phyloP scores from a whole-genome alignment of 2,797 vertebrate species.

The Parauchenoglanis punctatus region DNA sequence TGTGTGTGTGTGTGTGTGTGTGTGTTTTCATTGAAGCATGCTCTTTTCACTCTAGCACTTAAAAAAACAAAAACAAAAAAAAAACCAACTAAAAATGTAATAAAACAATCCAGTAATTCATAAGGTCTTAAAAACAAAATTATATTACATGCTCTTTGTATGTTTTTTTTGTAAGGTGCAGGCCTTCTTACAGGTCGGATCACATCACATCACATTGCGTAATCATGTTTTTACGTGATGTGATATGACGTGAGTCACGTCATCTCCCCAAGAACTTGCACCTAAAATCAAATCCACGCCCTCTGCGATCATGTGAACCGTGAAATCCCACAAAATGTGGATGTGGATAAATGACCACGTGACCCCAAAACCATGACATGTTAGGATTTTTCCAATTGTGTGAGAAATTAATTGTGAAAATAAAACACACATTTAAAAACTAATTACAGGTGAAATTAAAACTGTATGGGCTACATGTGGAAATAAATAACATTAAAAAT shows the following conservation, averaged over 20 bases:
- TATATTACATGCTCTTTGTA: background rate
- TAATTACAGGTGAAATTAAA: background rate
- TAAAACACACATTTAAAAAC: background rate
- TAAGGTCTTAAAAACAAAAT: background rate
- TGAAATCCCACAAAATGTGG: background rate
- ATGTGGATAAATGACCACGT: background rate
- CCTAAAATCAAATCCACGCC: background rate
- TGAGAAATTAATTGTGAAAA: background rate
- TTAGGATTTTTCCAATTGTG: background rate
- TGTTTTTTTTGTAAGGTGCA: background rate
- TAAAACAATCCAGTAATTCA: background rate
- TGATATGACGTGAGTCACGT: background rate
- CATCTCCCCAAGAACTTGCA: background rate
- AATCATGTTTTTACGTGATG: background rate
- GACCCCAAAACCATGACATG: background rate
- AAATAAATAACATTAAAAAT: background rate
- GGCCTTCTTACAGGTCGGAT: background rate
- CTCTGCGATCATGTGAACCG: background rate
- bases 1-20: constrained; percentile 8
- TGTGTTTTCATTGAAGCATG: too few species aligned
- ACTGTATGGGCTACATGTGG: background rate
- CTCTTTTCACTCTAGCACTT: too few species aligned
- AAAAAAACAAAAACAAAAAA: too few species aligned
- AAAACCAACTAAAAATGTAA: background rate
- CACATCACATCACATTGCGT: background rate